phyloP scores from a whole-genome alignment of 2,797 vertebrate species.

The Lates japonicus region DNA sequence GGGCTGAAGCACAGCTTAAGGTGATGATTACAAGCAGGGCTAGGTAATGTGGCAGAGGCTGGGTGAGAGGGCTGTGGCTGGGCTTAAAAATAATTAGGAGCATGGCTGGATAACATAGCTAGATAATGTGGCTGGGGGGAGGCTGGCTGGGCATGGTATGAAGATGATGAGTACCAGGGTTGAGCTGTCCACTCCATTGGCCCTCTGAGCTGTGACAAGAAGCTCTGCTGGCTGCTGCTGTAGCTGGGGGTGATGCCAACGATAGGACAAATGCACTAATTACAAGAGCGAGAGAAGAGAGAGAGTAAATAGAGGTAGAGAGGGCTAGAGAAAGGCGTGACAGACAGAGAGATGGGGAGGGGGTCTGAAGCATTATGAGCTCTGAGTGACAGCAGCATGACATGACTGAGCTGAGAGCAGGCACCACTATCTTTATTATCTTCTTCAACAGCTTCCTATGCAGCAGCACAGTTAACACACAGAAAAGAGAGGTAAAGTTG shows the following conservation, averaged over 20 bases:
- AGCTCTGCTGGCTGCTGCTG: slow-evolving; percentile 90
- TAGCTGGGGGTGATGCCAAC: slow-evolving; percentile 87
- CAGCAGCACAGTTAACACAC: slow-evolving; percentile 20
- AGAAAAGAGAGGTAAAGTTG: slow-evolving; percentile 24
- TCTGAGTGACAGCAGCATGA: slow-evolving; percentile 86
- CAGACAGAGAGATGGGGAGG: slow-evolving; percentile 34
- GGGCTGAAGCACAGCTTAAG: slow-evolving; percentile 66
- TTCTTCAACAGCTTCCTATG: slow-evolving; percentile 39
- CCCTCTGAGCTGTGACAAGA: slow-evolving; percentile 90
- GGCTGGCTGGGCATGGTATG: slow-evolving; percentile 68
- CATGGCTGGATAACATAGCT: slow-evolving; percentile 77
- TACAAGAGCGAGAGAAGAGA: slow-evolving; percentile 80
- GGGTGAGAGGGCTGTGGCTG: slow-evolving; percentile 75
- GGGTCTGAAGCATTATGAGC: slow-evolving; percentile 56
- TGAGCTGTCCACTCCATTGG: slow-evolving; percentile 90
- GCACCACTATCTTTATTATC: slow-evolving; percentile 41
- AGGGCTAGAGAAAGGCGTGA: slow-evolving; percentile 45
- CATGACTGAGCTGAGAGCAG: slow-evolving; percentile 70
- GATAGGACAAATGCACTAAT: slow-evolving; percentile 94
- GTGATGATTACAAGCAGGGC: slow-evolving; percentile 78
- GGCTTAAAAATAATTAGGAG: slow-evolving; percentile 83
- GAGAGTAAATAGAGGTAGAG: slow-evolving; percentile 73
- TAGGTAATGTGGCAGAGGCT: slow-evolving; percentile 78
- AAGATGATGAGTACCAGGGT: slow-evolving; percentile 84
- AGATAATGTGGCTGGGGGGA: slow-evolving; percentile 79